Evolutionary conservation across 2,888 invertebrate genomes (phyloP).

Genomic region (Sphaerophoria rueppellii): DNA sequence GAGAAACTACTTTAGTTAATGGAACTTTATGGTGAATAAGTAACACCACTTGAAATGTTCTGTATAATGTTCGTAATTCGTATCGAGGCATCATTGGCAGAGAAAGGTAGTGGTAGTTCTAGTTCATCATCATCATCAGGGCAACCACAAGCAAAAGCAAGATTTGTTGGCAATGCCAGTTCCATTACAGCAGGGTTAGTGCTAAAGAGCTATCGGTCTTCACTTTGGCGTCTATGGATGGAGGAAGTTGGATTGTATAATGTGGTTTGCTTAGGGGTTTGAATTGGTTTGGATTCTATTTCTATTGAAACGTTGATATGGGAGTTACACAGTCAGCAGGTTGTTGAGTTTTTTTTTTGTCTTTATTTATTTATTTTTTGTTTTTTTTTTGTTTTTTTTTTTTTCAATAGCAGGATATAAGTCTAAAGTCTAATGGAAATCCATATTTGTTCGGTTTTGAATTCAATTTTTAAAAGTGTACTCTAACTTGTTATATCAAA

Average conservation of each 20-base stretch:
- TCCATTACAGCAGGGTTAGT: not conserved
- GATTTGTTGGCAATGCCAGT: constrained; percentile 17
- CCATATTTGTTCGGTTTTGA: constrained; percentile 17
- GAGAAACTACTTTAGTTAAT: constrained; percentile 44
- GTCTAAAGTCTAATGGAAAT: constrained; percentile 13
- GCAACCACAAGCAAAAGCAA: constrained; percentile 16
- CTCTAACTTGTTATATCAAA: not conserved
- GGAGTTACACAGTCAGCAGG: constrained; percentile 16
- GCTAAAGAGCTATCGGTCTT: not conserved
- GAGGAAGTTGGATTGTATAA: constrained; percentile 16
- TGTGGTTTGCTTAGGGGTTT: constrained; percentile 35
- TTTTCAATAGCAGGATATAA: not conserved
- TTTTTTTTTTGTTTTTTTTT: no score
- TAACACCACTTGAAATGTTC: constrained; percentile 32
- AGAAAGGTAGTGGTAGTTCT: constrained; percentile 2
- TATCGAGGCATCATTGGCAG: constrained; percentile 11
- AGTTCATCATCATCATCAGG: constrained; percentile 16
- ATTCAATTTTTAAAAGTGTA: constrained; percentile 13
- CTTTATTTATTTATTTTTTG: no score
- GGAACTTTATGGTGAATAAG: constrained; percentile 45
- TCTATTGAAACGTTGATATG: constrained; percentile 17
- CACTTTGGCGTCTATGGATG: not conserved
- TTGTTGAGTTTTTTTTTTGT: no score
- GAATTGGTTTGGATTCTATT: constrained; percentile 12
- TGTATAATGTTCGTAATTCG: not conserved